Percentiles rank a stretch among this genome's conserved stretches.
Conservation (phyloP, 2,888 invertebrate genomes). For the Callinectes sapidus region DNA sequence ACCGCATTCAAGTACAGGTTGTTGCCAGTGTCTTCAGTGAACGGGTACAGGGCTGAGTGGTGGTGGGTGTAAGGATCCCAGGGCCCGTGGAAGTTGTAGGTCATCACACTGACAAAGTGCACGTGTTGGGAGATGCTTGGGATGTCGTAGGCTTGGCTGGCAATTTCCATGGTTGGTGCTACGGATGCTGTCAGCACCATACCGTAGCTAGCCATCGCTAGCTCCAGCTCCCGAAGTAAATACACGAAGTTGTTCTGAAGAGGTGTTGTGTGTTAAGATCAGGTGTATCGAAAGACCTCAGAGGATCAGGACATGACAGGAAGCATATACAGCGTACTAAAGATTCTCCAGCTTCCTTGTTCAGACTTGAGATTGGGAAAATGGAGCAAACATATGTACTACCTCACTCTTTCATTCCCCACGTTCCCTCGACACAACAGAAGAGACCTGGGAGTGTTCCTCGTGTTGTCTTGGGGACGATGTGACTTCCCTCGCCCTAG, state of each 20-base stretch:
- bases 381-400: no score
- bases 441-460: no score
- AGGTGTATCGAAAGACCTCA: no score
- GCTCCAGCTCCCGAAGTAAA: constrained; percentile 80
- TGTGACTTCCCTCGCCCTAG: no score
- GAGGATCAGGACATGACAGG: no score
- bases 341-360: no score
- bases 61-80: constrained; percentile 83
- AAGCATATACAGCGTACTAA: no score
- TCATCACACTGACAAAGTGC: constrained; percentile 84
- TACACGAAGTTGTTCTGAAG: constrained; percentile 77
- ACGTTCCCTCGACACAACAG: no score
- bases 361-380: no score
- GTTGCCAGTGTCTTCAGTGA: constrained; percentile 74
- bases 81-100: constrained; percentile 84
- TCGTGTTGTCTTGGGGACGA: no score
- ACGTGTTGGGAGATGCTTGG: constrained; percentile 78
- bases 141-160: constrained; percentile 80
- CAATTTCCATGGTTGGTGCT: constrained; percentile 77
- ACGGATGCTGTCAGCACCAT: constrained; percentile 81
- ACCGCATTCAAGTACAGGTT: constrained; percentile 77
- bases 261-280: neutral
- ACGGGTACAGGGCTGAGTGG: constrained; percentile 81
- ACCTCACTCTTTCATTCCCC: no score
- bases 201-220: constrained; percentile 79